A percentile compares a stretch with the other conserved stretches of the same genome.
Conservation (phyloP, 2,113 vertebrate species). For the Coturnix japonica region DNA sequence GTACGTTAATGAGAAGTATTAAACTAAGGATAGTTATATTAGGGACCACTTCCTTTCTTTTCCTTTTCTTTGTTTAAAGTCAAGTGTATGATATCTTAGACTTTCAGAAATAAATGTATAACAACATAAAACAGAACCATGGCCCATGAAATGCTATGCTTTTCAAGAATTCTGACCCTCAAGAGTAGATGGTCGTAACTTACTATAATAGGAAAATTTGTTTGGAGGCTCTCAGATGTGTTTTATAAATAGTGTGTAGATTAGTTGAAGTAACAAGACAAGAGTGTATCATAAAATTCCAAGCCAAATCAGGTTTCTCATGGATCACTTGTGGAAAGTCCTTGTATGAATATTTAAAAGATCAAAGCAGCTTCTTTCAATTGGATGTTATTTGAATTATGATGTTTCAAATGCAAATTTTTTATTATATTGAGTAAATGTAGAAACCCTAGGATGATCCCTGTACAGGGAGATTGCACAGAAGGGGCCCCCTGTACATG, state of each 20-base stretch:
- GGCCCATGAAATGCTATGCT: background rate
- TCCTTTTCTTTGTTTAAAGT: conserved; percentile 42
- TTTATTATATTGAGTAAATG: too few relatives aligned
- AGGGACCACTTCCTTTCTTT: conserved; percentile 52
- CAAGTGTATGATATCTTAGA: background rate
- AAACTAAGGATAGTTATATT: conserved; percentile 24
- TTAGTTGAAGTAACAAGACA: background rate
- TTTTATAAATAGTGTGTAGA: background rate
- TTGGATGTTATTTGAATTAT: background rate
- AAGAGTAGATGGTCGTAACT: background rate
- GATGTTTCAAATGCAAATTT: background rate
- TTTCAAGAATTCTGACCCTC: background rate
- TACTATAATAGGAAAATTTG: background rate
- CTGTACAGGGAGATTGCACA: too few relatives aligned
- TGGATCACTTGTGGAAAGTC: background rate
- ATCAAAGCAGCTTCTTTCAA: background rate
- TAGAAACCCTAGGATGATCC: too few relatives aligned
- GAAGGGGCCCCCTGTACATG: too few relatives aligned
- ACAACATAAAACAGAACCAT: background rate
- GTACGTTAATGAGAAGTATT: conserved; percentile 70
- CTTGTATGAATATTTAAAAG: background rate
- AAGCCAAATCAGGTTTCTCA: background rate
- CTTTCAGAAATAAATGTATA: background rate
- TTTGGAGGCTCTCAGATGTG: background rate
- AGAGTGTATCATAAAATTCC: background rate